Evolutionary conservation across 1,140 invertebrate species (phyloP).

Genomic region (Tigriopus japonicus): DNA sequence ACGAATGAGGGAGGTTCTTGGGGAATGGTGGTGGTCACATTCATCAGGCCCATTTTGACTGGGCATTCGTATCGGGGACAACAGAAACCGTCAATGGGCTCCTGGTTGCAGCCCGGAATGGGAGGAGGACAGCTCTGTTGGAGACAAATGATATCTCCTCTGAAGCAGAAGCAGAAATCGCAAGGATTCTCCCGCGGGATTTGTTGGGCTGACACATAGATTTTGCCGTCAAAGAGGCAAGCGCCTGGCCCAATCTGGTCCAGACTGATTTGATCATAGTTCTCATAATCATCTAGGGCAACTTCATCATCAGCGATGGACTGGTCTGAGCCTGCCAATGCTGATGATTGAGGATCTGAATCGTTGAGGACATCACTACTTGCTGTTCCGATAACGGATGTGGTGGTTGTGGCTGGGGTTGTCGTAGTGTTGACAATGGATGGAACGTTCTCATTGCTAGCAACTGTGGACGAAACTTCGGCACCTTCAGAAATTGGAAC

Average conservation of each 20-base stretch:
- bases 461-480: too few species aligned
- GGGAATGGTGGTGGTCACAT: constrained; percentile 47
- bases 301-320: constrained; percentile 20
- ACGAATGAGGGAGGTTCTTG: constrained; percentile 14
- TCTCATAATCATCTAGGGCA: constrained; percentile 20
- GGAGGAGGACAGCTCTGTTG: constrained; percentile 87
- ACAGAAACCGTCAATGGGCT: constrained; percentile 77
- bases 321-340: constrained; percentile 19
- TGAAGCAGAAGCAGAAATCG: constrained; percentile 91
- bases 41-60: constrained; percentile 46
- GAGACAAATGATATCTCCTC: constrained; percentile 82
- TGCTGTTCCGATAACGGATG: constrained; percentile 6
- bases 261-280: constrained; percentile 38
- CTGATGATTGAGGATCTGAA: not conserved
- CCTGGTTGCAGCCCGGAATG: constrained; percentile 68
- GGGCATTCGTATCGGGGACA: constrained; percentile 85
- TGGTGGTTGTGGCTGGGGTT: too few species aligned
- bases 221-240: constrained; percentile 70
- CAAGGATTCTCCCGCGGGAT: constrained; percentile 81
- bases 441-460: too few species aligned
- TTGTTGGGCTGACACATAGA: constrained; percentile 82
- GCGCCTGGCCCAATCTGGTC: constrained; percentile 50
- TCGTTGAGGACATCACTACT: not conserved
- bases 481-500: too few species aligned
- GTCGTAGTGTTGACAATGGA: too few species aligned